Evolutionary conservation across 2,797 vertebrate genomes (phyloP).

Genomic region (Aldrovandia affinis): DNA sequence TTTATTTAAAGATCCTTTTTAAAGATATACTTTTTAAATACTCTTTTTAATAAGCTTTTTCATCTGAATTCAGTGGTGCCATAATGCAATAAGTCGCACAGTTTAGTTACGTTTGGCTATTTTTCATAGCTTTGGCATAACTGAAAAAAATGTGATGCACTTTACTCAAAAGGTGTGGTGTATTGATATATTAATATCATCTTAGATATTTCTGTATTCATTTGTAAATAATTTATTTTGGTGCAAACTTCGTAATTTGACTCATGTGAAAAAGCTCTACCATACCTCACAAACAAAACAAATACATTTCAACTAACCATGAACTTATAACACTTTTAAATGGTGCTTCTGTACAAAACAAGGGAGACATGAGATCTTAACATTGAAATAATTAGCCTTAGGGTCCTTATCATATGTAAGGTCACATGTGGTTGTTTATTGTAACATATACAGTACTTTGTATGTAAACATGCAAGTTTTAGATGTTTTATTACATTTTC

Average conservation of each 20-base stretch:
- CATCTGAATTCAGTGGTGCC: constrained; percentile 53
- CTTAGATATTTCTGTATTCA: constrained; percentile 59
- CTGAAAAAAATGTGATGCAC: constrained; percentile 40
- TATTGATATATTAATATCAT: constrained; percentile 66
- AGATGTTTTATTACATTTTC: constrained; percentile 28
- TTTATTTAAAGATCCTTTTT: constrained; percentile 27
- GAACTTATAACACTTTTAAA: constrained; percentile 62
- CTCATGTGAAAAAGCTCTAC: constrained; percentile 59
- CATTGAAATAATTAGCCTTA: constrained; percentile 40
- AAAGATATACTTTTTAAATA: not conserved
- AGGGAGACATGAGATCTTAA: constrained; percentile 64
- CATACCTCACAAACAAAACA: constrained; percentile 82
- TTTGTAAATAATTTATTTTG: constrained; percentile 68
- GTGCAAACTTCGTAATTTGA: constrained; percentile 33
- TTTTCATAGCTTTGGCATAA: constrained; percentile 18
- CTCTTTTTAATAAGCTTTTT: not conserved
- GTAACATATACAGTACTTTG: constrained; percentile 43
- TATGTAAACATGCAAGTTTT: constrained; percentile 1
- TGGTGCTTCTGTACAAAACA: constrained; percentile 77
- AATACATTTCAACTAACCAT: constrained; percentile 77
- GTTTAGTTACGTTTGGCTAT: not conserved
- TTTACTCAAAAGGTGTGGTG: constrained; percentile 67
- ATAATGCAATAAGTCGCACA: not conserved
- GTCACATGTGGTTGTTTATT: constrained; percentile 61
- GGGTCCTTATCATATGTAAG: constrained; percentile 45